Evolutionary conservation across 2,113 vertebrate genomes (phyloP).

Genomic region (Entomyzon cyanotis): DNA sequence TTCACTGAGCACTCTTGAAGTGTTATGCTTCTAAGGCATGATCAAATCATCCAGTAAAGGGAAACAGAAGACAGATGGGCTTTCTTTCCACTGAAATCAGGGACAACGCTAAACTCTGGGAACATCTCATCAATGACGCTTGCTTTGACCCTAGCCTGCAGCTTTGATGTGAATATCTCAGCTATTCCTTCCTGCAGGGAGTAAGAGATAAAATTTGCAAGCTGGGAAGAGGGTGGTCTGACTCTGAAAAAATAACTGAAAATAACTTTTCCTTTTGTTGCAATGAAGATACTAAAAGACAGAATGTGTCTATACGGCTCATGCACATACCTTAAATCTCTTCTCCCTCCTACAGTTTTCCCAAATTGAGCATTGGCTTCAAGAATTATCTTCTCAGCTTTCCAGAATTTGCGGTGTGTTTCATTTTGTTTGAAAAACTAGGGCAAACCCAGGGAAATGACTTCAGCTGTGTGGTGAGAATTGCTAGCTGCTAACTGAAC

Average conservation of each 20-base stretch:
- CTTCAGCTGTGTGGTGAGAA: constrained; percentile 55
- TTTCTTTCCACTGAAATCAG: not conserved
- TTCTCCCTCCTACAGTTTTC: not conserved
- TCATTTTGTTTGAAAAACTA: constrained; percentile 36
- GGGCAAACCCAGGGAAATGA: constrained; percentile 52
- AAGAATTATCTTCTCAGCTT: constrained; percentile 35
- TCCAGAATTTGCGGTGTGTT: constrained; percentile 28
- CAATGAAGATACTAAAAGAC: not conserved
- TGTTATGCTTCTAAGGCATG: not conserved
- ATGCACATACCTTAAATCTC: not conserved
- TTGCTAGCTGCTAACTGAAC: constrained; percentile 43
- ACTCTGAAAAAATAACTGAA: not conserved
- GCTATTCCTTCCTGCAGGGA: not conserved
- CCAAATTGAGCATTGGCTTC: not conserved
- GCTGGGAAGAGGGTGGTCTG: not conserved
- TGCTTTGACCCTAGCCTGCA: not conserved
- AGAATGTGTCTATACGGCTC: not conserved
- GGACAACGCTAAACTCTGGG: not conserved
- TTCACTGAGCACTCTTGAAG: not conserved
- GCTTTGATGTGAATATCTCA: not conserved
- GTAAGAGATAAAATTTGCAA: not conserved
- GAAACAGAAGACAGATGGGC: not conserved
- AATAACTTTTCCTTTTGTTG: not conserved
- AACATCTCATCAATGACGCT: not conserved
- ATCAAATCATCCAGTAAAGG: not conserved